Evolutionary conservation across 1,140 invertebrate species (phyloP), one percentile per base, ranked within the genome.

Genomic region (Helicoverpa armigera): DNA sequence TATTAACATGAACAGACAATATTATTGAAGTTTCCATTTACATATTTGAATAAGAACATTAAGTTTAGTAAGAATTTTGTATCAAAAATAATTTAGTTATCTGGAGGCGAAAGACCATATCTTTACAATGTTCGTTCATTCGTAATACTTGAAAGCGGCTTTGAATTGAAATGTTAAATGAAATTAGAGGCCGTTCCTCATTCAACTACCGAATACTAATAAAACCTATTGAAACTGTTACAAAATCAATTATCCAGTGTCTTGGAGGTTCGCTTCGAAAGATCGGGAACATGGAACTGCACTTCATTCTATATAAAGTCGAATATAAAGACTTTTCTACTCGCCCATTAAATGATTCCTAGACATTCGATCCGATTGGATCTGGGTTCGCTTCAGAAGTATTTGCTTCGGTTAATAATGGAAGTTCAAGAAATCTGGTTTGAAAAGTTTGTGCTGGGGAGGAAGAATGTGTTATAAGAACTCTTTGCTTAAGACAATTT

Each of bases 241-340:
- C 78, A 60, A 73, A 80, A 82, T 69, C 81, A 82, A 82, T 82
- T 82, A 82, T 79, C 70, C 50, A 79, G 54, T 79, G 43, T 79
- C 67, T 70, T 60, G 79, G 51, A 82, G 69, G 67, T 82, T 75
- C 60, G 51, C 13, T 31, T 48, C 13, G 60, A 65, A 16, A 10
- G 18, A 50, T 29, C 53, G 18, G 13, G 35, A 75, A 85, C 83
- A 85, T 53, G 81, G 78, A 82, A 85, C 58, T 82, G 83, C 83
- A 85, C 83, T 85, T 82, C 81, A 82, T 82, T 83, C 81, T 81
- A 76, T 82, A 79, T 82, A 73, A 80, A 79, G 82, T 81, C 77
- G 79, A 43, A 43, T 43, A 43, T 43, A 43, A 43, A 43, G 67
- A 58, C 73, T 72, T 54, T 72, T 83, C 75, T 65, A 78, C 65